phyloP scores from a whole-genome alignment of 2,797 vertebrate species.

The Esox lucius region DNA sequence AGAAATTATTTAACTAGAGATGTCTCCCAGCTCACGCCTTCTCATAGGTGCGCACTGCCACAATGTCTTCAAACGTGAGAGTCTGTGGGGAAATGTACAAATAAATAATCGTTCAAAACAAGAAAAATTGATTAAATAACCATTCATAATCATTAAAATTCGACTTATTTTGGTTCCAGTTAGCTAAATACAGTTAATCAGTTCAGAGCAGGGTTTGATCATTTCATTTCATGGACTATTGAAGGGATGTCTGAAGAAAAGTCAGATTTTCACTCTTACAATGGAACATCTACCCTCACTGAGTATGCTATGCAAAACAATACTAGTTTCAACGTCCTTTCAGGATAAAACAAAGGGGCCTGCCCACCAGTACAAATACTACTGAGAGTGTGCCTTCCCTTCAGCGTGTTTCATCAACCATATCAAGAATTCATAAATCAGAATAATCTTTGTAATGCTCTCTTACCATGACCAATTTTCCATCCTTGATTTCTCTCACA shows the following conservation, averaged over 20 bases:
- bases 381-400: neutral
- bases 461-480: slow-evolving; percentile 88
- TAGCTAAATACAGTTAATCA: neutral
- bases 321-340: neutral
- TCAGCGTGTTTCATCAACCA: neutral
- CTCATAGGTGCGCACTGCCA: slow-evolving; percentile 90
- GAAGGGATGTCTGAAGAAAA: neutral
- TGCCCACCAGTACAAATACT: neutral
- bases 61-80: slow-evolving; percentile 84
- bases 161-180: neutral
- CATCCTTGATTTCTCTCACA: slow-evolving; percentile 89
- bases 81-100: slow-evolving; percentile 75
- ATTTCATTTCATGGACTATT: neutral
- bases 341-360: neutral
- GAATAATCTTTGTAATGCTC: neutral
- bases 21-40: slow-evolving; percentile 78
- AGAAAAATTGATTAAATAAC: neutral
- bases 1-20: slow-evolving; percentile 29
- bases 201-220: neutral
- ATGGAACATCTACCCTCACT: neutral
- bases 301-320: neutral
- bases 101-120: neutral
- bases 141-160: neutral
- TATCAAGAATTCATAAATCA: neutral
- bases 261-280: neutral